phyloP scores from a whole-genome alignment of 2,888 invertebrate species.

The Geophilus truncorum region DNA sequence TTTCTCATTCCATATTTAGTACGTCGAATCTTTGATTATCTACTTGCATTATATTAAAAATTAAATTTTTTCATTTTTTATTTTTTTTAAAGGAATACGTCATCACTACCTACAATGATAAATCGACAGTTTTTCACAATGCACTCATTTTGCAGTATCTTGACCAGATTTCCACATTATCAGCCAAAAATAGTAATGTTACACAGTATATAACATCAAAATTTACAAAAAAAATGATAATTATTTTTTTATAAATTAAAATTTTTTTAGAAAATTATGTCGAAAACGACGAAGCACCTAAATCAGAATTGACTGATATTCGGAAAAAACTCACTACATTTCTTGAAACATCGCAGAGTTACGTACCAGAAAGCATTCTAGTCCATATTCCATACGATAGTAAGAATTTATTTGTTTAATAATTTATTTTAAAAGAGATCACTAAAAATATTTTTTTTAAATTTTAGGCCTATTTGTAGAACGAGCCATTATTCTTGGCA shows the following conservation, averaged over 20 bases:
- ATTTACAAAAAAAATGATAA: no score
- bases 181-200: background rate
- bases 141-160: slow-evolving; percentile 82
- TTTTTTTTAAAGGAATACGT: slow-evolving; percentile 67
- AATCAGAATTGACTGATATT: slow-evolving; percentile 53
- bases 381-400: slow-evolving; percentile 75
- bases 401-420: background rate
- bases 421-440: background rate
- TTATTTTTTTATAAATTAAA: background rate
- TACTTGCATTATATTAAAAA: no score
- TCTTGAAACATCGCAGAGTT: slow-evolving; percentile 71
- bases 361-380: slow-evolving; percentile 79
- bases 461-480: slow-evolving; percentile 74
- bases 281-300: slow-evolving; percentile 1
- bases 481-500: slow-evolving; percentile 86
- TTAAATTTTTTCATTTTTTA: background rate
- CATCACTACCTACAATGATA: slow-evolving; percentile 82
- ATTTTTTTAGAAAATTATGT: background rate
- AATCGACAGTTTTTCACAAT: slow-evolving; percentile 79
- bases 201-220: background rate
- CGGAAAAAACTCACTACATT: slow-evolving; percentile 67
- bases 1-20: slow-evolving; percentile 83
- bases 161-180: slow-evolving; percentile 56
- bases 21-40: slow-evolving; percentile 39
- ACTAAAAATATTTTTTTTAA: background rate